Evolutionary conservation across 2,888 invertebrate genomes (phyloP), one percentile per base, ranked within the genome.

Genomic region (Xanthorhoe designata): DNA sequence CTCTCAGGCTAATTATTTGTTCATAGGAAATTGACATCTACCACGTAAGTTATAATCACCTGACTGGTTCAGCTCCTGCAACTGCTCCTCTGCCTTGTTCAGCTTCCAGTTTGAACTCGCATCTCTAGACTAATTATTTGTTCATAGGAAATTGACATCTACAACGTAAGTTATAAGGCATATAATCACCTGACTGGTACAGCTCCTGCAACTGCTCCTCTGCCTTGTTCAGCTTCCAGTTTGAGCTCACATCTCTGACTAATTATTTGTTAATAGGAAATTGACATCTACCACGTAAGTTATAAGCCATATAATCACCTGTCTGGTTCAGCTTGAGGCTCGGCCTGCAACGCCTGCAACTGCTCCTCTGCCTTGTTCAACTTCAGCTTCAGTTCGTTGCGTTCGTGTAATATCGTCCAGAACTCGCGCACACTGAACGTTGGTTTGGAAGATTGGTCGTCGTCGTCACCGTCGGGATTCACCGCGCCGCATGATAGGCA

Each of bases 311-410:
- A 24, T 24, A 24, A 3, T 66, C 45, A 91, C 91, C 92, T 92
- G 70, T 92, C 91, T 0, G 85, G 88, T 55, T 71, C 72, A 6
- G 49, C 54, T 69, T 83, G 86, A 52, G 85, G 86, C 52, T 87
- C 89, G 0, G 87, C 95, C 85, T 96, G 95, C 82, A 96, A 95
- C 61, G 96, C 94, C 72, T 96, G 96, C 73, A 99, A 89, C 89
- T 99, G 98, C 78, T 99, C 98, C 87, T 98, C 98, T n/a, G 99
- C 95, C 83, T 98, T 97, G 81, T 97, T 96, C 59, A 99, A 96
- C 82, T 97, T 96, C n/a, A 97, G 96, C 83, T 98, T 98, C 61
- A 99, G 94, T 84, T 98, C 98, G 90, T 99, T 99, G 66, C 99
- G 95, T 91, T 99, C 99, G 85, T 97, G 96, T 29, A 98, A 91